phyloP scores from a whole-genome alignment of 2,888 invertebrate species.

The Eupithecia abbreviata region DNA sequence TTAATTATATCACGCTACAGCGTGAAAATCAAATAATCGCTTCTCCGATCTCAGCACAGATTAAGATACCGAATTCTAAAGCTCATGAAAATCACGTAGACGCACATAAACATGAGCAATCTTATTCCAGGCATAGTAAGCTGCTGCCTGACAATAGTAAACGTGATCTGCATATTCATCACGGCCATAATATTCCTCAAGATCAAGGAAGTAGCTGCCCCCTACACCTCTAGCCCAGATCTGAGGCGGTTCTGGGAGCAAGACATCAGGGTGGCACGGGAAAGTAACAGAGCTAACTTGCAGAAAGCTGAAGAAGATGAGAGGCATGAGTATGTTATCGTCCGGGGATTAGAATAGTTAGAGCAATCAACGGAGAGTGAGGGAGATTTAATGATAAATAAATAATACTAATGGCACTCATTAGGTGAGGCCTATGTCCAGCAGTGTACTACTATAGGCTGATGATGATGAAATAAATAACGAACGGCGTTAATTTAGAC shows the following conservation, averaged over 20 bases:
- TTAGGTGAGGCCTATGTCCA: too few relatives aligned
- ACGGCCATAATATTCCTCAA: conserved; percentile 91
- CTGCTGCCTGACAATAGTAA: conserved; percentile 90
- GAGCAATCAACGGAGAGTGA: background rate
- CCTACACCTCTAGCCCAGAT: conserved; percentile 89
- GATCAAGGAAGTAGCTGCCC: conserved; percentile 93
- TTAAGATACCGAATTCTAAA: too few relatives aligned
- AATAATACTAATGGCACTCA: background rate
- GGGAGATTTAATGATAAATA: background rate
- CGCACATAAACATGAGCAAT: background rate
- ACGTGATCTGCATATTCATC: conserved; percentile 92
- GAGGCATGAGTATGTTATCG: conserved; percentile 68
- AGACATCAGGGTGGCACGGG: conserved; percentile 89
- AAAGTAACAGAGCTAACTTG: conserved; percentile 85
- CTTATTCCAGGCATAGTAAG: conserved; percentile 86
- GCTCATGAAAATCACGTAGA: background rate
- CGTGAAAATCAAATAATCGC: too few relatives aligned
- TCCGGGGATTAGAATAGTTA: background rate
- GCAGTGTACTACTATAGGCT: too few relatives aligned
- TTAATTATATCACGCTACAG: too few relatives aligned
- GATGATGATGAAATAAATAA: too few relatives aligned
- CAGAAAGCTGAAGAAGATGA: conserved; percentile 83
- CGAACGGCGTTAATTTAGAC: background rate
- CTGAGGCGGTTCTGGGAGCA: conserved; percentile 91
- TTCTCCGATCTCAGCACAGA: too few relatives aligned